These are phyloP conservation scores for Phallusia fumigata DNA, from an alignment of 23 tunicate species.

Conservation along the genomic window DNA sequence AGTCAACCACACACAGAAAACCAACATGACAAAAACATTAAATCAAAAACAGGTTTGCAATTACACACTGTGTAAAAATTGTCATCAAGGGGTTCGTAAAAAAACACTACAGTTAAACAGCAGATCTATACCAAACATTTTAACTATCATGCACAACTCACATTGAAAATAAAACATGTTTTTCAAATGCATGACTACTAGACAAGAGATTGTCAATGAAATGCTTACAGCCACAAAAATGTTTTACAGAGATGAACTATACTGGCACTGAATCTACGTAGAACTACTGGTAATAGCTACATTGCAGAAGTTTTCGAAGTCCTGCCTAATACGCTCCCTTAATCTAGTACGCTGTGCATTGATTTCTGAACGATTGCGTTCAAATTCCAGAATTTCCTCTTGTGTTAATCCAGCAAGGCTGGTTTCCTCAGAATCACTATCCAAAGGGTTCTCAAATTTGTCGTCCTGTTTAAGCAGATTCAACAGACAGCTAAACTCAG, in stretches of 20 bases:
- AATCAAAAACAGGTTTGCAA: neutral
- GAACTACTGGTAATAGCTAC: slow-evolving; percentile 5
- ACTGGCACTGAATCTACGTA: neutral
- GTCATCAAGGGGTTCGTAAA: no score
- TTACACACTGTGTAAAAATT: no score
- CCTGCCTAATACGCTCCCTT: slow-evolving; percentile 65
- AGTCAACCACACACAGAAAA: neutral
- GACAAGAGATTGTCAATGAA: no score
- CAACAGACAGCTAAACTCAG: slow-evolving; percentile 26
- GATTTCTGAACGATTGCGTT: slow-evolving; percentile 58
- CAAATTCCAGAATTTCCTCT: slow-evolving; percentile 80
- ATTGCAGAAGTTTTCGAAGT: slow-evolving; percentile 60
- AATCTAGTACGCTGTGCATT: slow-evolving; percentile 45
- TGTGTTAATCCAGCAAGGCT: slow-evolving; percentile 42
- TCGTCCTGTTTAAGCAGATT: slow-evolving; percentile 23
- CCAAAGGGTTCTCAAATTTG: slow-evolving; percentile 21
- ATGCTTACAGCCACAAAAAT: no score
- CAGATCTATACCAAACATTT: no score
- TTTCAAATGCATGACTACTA: no score
- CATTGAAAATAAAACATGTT: no score
- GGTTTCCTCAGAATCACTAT: slow-evolving; percentile 27
- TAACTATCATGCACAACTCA: no score
- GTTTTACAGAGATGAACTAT: neutral
- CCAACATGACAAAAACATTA: neutral
- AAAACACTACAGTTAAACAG: no score